Percentiles rank a stretch among this genome's conserved stretches.
Conservation (phyloP, 2,113 vertebrate species). For the Gymnobelideus leadbeateri region DNA sequence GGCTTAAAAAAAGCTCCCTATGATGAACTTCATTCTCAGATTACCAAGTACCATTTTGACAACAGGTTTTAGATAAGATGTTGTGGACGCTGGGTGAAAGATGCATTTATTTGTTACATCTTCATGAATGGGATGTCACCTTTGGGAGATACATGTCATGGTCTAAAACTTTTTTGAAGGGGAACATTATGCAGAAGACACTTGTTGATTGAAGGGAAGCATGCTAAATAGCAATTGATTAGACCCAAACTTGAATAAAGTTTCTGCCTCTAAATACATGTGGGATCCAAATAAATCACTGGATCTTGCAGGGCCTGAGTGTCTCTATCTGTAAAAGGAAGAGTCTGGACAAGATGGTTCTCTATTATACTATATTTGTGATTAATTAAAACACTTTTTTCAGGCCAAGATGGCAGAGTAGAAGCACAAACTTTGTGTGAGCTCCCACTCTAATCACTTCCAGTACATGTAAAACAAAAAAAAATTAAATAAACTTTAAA, state of each 20-base stretch:
- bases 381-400: neutral
- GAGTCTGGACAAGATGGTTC: neutral
- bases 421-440: too few species aligned
- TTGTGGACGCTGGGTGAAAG: neutral
- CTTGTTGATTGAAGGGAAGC: neutral
- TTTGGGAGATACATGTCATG: neutral
- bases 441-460: too few species aligned
- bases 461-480: too few species aligned
- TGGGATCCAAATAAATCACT: neutral
- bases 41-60: neutral
- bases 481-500: too few species aligned
- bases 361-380: neutral
- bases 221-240: neutral
- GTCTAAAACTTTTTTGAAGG: neutral
- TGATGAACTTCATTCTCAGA: slow-evolving; percentile 4
- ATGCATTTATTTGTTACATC: neutral
- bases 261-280: neutral
- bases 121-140: neutral
- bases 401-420: too few species aligned
- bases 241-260: neutral
- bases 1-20: neutral
- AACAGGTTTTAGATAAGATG: too few species aligned
- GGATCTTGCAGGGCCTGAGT: neutral
- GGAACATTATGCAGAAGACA: neutral
- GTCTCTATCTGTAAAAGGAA: neutral